These are phyloP conservation scores for Cassiopea xamachana DNA, from an alignment of 30 jellyfish, hydroid and myxozoan genomes.

Conservation along the genomic window DNA sequence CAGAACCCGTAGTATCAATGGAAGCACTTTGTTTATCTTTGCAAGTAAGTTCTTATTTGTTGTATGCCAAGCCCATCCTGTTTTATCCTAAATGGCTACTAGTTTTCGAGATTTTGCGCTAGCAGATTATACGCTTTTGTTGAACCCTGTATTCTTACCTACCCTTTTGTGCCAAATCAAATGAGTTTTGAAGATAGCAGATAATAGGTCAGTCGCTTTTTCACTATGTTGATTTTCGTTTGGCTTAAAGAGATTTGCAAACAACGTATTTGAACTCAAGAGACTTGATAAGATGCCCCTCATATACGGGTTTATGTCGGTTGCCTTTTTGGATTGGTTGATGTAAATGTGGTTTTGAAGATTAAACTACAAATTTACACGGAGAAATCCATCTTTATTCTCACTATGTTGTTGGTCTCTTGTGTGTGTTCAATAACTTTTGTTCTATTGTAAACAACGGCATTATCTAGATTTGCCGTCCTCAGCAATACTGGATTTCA, in stretches of 20 bases:
- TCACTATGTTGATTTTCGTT: background rate
- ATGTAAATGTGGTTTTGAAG: constrained; percentile 8
- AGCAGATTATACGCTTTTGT: no score
- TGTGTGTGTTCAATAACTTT: background rate
- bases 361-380: constrained; percentile 31
- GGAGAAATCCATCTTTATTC: constrained; percentile 8
- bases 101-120: no score
- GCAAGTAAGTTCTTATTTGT: no score
- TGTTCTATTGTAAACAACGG: constrained; percentile 14
- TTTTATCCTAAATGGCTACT: no score
- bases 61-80: no score
- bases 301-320: background rate
- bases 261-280: background rate
- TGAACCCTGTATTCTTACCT: background rate
- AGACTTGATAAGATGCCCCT: background rate
- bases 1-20: no score
- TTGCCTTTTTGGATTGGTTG: background rate
- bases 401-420: constrained; percentile 2
- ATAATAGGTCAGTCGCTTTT: background rate
- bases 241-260: background rate
- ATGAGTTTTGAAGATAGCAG: background rate
- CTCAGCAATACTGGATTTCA: background rate
- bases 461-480: background rate
- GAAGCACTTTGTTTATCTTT: no score
- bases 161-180: background rate